Base-by-base conservation (phyloP, 2,888 invertebrate species). In the Melanargia galathea region DNA sequence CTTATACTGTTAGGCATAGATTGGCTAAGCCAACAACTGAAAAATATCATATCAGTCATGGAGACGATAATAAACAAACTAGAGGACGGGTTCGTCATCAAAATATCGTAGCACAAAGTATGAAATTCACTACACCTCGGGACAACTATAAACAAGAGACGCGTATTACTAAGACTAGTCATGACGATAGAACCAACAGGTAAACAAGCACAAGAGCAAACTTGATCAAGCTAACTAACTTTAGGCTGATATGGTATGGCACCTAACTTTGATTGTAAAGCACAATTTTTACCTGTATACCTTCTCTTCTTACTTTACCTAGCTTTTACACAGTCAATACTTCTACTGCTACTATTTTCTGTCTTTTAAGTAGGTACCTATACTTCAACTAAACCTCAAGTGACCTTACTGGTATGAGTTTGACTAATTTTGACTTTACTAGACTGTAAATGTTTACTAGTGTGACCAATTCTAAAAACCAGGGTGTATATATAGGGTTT, bases 111-210 rank as follows among this genome's bases (percentile, higher is more conserved):
- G 87, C 85, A 66, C 84, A 89, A 76, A 52, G 22, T 52, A 87
- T 86, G 78, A 83, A 80, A 79, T 68, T 81, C 52, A 90, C 87
- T 22, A 90, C 90, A 62, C 86, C 88, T 71, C 86, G 84, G 64
- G 92, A 92, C 79, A 92, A 77, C 76, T 83, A 85, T 71, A 92
- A 89, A 75, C 89, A 86, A 81, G 92, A 89, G 79, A 90, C 91
- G 77, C 87, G 90, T 73, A 84, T 79, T 66, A 85, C 88, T 75
- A 91, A 90, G 78, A 86, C 84, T 76, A 87, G 82, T 80, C 87
- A 92, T 82, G 91, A 92, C 77, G 91, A 86, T 81, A 90, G 82
- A 79, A 86, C 86, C 55, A 92, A 92, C 92, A 92, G 92, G 92
- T 92, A 91, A 87, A 75, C 73, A 61, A 55, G 46, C 30, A 30